Percentiles rank a stretch among this genome's conserved stretches.
These are phyloP conservation scores for Malurus melanocephalus DNA, from an alignment of 2,113 vertebrate species.

Conservation along the genomic window DNA sequence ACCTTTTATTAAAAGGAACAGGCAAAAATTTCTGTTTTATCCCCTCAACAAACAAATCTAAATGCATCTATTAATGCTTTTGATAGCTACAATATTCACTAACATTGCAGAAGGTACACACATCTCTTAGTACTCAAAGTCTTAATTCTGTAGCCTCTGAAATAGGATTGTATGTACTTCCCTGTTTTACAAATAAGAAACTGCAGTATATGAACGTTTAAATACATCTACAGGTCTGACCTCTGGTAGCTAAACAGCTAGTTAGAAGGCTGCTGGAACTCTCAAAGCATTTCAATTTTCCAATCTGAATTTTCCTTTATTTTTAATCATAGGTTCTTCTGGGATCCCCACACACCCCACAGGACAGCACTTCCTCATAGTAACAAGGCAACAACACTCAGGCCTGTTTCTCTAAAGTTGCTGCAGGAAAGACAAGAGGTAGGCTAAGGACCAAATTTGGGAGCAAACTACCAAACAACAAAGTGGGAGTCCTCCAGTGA, in stretches of 20 bases:
- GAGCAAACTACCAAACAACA: background rate
- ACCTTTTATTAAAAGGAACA: background rate
- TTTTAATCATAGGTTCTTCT: background rate
- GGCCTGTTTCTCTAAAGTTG: background rate
- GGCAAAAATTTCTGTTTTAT: background rate
- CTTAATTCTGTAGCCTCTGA: background rate
- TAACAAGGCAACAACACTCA: background rate
- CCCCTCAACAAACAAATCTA: background rate
- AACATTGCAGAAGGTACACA: background rate
- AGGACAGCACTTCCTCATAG: background rate
- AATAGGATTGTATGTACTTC: background rate
- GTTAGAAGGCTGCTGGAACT: background rate
- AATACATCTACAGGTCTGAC: background rate
- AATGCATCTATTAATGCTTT: background rate
- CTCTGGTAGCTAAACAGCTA: background rate
- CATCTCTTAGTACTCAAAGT: background rate
- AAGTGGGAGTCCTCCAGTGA: background rate
- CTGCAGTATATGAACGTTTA: background rate
- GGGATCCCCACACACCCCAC: background rate
- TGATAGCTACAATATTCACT: background rate
- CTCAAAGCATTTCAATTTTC: background rate
- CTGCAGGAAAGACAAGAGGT: background rate
- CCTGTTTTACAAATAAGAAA: background rate
- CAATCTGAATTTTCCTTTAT: background rate
- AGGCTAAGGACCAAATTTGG: background rate